Percentiles rank a stretch among this genome's conserved stretches.
Conservation (phyloP, 2,113 vertebrate species). For the Anas platyrhynchos region DNA sequence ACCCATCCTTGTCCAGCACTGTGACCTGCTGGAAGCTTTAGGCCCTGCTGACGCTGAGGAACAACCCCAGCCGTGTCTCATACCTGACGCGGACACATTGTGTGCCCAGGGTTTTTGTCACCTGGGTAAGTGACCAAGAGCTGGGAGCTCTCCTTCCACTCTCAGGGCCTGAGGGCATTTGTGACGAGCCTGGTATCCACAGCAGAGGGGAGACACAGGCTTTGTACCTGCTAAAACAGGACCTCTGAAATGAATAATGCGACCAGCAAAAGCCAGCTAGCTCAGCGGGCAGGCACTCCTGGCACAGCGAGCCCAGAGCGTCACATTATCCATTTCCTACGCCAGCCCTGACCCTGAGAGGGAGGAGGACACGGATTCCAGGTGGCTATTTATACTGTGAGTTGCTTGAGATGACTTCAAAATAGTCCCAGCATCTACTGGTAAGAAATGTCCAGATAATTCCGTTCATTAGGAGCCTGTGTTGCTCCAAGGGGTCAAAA, state of each 20-base stretch:
- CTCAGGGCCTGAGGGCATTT: background rate
- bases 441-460: background rate
- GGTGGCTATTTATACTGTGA: slow-evolving; percentile 1
- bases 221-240: slow-evolving; percentile 37
- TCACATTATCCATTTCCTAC: background rate
- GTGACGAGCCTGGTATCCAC: slow-evolving; percentile 5
- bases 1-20: accelerated
- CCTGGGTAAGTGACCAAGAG: background rate
- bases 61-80: background rate
- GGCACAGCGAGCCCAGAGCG: background rate
- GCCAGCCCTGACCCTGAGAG: background rate
- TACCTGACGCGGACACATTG: background rate
- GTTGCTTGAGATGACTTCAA: background rate
- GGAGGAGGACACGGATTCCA: accelerated
- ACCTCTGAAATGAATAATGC: slow-evolving; percentile 26
- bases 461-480: background rate
- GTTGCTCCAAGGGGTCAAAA: background rate
- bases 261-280: slow-evolving; percentile 32
- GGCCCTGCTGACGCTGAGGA: background rate
- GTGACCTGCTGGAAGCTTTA: background rate
- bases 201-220: slow-evolving; percentile 4
- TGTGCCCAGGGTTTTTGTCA: background rate
- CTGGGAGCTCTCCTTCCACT: background rate
- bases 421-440: background rate
- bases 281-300: slow-evolving; percentile 36